Conservation (phyloP, 53 echinoderm and acorn worm genomes). For the Mesocentrotus franciscanus region DNA sequence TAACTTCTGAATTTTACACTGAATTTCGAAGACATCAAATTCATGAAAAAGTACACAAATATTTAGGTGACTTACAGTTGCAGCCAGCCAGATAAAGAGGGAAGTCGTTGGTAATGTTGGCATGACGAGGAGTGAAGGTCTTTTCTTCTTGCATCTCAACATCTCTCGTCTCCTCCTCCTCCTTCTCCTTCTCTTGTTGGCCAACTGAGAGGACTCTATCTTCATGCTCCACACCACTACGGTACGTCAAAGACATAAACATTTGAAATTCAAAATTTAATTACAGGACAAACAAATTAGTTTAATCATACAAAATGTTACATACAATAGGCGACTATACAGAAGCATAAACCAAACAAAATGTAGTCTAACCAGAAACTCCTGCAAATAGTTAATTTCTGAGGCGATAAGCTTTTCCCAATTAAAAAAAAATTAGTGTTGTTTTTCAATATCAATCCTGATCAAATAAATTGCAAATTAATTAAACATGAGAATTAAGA, state of each 20-base stretch:
- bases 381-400: too few relatives aligned
- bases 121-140: constrained; percentile 60
- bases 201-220: constrained; percentile 69
- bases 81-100: constrained; percentile 79
- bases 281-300: neutral
- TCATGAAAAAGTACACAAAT: neutral
- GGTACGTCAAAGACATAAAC: neutral
- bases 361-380: too few relatives aligned
- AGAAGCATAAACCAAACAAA: too few relatives aligned
- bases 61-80: constrained; percentile 57
- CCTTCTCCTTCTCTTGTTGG: constrained; percentile 60
- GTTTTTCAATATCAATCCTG: too few relatives aligned
- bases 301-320: too few relatives aligned
- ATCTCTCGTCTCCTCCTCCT: constrained; percentile 62
- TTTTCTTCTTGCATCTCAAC: constrained; percentile 82
- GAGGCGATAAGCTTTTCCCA: too few relatives aligned
- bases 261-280: neutral
- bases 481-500: too few relatives aligned
- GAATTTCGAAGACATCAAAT: neutral
- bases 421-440: too few relatives aligned
- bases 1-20: too few relatives aligned
- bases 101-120: constrained; percentile 69
- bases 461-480: too few relatives aligned
- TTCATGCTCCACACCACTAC: constrained; percentile 78
- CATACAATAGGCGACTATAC: too few relatives aligned